Percentiles rank a stretch among this genome's conserved stretches.
phyloP scores from a whole-genome alignment of 92 coral and sea anemone genomes.

The Epizoanthus ramosus region DNA sequence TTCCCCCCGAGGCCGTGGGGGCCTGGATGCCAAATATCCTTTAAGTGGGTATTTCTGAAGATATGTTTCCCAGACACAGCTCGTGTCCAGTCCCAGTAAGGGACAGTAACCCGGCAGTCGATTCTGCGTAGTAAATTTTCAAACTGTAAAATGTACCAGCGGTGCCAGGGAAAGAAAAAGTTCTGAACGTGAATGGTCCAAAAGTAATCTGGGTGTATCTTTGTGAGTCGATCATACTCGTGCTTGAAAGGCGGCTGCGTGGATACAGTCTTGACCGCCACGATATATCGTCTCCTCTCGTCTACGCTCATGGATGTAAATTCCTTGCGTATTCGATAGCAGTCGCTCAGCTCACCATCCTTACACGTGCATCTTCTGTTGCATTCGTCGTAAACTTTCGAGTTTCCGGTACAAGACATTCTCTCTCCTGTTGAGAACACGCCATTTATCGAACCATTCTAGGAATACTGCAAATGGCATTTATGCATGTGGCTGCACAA shows the following conservation, averaged over 20 bases:
- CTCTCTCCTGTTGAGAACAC: no score
- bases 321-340: slow-evolving; percentile 78
- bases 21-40: slow-evolving; percentile 74
- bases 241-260: slow-evolving; percentile 52
- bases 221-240: slow-evolving; percentile 53
- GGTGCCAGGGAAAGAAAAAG: slow-evolving; percentile 91
- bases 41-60: slow-evolving; percentile 52
- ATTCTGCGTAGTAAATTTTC: slow-evolving; percentile 77
- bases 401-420: slow-evolving; percentile 10
- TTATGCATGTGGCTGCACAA: no score
- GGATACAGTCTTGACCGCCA: slow-evolving; percentile 62
- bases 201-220: slow-evolving; percentile 53
- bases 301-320: slow-evolving; percentile 67
- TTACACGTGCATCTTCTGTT: slow-evolving; percentile 64
- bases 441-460: no score
- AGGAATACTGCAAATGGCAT: no score
- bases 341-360: slow-evolving; percentile 56
- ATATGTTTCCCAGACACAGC: slow-evolving; percentile 52
- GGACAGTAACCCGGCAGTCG: slow-evolving; percentile 86
- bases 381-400: slow-evolving; percentile 64
- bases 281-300: slow-evolving; percentile 72
- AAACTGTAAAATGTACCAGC: slow-evolving; percentile 74
- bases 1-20: slow-evolving; percentile 85
- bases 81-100: slow-evolving; percentile 87
- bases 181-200: slow-evolving; percentile 56